Conservation (phyloP, 2,888 invertebrate genomes). For the Agriopis aurantiaria region DNA sequence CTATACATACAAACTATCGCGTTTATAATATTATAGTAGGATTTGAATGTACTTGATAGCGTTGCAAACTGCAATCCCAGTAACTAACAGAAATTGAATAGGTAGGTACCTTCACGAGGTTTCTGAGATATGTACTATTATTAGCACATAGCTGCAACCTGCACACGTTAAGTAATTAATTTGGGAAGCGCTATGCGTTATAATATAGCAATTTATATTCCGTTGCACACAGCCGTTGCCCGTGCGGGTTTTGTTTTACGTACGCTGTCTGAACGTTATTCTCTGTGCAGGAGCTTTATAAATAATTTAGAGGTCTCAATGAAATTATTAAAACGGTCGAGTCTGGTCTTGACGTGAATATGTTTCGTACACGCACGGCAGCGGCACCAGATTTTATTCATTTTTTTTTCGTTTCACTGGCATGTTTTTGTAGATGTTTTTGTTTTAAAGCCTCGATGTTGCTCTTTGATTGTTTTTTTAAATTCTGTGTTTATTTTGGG, state of each 20-base stretch:
- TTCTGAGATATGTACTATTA: constrained; percentile 33
- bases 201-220: constrained; percentile 71
- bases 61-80: constrained; percentile 12
- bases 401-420: constrained; percentile 13
- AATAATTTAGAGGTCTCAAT: constrained; percentile 58
- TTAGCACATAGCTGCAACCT: constrained; percentile 45
- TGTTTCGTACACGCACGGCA: constrained; percentile 31
- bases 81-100: constrained; percentile 30
- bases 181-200: constrained; percentile 59
- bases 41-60: no score
- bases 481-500: background rate
- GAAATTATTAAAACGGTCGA: constrained; percentile 53
- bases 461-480: constrained; percentile 3
- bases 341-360: constrained; percentile 39
- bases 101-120: constrained; percentile 30
- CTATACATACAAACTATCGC: no score
- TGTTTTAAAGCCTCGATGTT: constrained; percentile 2
- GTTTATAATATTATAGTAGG: no score
- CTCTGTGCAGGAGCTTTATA: constrained; percentile 50
- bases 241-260: constrained; percentile 57
- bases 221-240: constrained; percentile 53
- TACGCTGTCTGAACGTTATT: constrained; percentile 47
- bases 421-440: constrained; percentile 13
- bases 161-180: constrained; percentile 61
- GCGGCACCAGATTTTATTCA: constrained; percentile 16